phyloP scores from a whole-genome alignment of 2,797 vertebrate genomes.

The Avahi laniger region DNA sequence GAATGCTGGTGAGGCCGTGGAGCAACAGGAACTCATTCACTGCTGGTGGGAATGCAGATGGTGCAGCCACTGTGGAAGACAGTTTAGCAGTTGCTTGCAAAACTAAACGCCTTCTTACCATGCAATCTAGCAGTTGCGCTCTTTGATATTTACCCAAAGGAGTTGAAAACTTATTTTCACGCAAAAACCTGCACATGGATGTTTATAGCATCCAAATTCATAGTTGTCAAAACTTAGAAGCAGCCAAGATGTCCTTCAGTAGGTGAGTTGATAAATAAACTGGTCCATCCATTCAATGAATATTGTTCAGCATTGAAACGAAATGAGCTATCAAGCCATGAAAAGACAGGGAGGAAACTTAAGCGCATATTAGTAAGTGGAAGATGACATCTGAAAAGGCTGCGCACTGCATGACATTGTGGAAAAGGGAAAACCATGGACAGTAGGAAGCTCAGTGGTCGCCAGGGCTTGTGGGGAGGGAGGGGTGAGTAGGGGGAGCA shows the following conservation, averaged over 20 bases:
- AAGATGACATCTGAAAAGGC: neutral
- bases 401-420: neutral
- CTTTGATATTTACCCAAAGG: neutral
- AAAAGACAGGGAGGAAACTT: neutral
- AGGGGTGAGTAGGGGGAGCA: neutral
- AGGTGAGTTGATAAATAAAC: neutral
- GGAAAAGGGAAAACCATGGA: neutral
- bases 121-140: neutral
- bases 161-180: neutral
- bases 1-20: neutral
- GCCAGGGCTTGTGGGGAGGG: neutral
- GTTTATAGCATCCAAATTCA: neutral
- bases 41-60: neutral
- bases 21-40: neutral
- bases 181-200: neutral
- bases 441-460: neutral
- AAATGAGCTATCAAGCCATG: neutral
- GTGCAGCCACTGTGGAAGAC: neutral
- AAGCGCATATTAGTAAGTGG: neutral
- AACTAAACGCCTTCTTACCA: neutral
- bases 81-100: neutral
- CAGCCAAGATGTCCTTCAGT: neutral
- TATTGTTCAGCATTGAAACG: neutral
- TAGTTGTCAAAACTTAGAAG: neutral
- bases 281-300: neutral